These are phyloP conservation scores for Bryconaethiops microstoma DNA, from an alignment of 2,797 vertebrate genomes.

Conservation along the genomic window DNA sequence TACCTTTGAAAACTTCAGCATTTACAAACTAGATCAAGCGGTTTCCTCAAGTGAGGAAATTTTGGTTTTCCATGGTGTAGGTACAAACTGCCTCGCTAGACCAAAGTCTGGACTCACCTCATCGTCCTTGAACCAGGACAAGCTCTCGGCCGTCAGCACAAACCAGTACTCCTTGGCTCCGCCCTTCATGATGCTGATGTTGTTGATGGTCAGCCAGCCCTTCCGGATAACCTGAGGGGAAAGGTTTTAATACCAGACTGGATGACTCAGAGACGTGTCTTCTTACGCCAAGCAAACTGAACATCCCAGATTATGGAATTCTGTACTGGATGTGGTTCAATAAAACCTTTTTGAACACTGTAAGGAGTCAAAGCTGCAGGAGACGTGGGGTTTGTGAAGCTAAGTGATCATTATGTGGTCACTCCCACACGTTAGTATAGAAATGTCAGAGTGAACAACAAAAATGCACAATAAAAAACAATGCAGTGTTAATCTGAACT, in stretches of 20 bases:
- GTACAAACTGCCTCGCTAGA: background rate
- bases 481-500: background rate
- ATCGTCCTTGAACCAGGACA: slow-evolving; percentile 98
- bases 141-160: slow-evolving; percentile 92
- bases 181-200: slow-evolving; percentile 98
- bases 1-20: too few species aligned
- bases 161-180: slow-evolving; percentile 98
- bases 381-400: background rate
- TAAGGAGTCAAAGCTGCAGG: background rate
- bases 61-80: background rate
- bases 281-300: background rate
- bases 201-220: slow-evolving; percentile 97
- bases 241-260: slow-evolving; percentile 5
- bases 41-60: too few species aligned
- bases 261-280: background rate
- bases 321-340: background rate
- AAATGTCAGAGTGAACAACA: background rate
- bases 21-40: too few species aligned
- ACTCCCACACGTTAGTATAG: background rate
- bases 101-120: slow-evolving; percentile 79
- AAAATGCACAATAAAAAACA: background rate
- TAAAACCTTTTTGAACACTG: background rate
- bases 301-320: background rate
- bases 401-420: background rate
- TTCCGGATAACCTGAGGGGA: slow-evolving; percentile 89